These are phyloP conservation scores for Rafetus swinhoei DNA, from an alignment of 2,113 vertebrate species.

Conservation along the genomic window DNA sequence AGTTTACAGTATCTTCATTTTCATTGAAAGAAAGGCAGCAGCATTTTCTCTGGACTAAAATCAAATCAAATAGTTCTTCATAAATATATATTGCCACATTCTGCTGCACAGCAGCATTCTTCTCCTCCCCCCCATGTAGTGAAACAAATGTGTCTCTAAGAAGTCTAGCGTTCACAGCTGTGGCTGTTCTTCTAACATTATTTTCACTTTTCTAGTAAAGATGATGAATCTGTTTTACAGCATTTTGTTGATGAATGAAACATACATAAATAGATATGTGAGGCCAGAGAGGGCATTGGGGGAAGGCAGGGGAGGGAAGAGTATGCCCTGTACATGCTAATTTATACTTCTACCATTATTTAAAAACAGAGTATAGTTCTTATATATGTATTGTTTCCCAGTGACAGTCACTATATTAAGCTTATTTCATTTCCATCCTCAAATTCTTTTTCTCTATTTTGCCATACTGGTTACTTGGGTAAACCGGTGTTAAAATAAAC, in stretches of 20 bases:
- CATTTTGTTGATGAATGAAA: slow-evolving; percentile 11
- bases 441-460: neutral
- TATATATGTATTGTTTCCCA: neutral
- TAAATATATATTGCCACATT: neutral
- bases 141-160: slow-evolving; percentile 37
- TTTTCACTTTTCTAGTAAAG: slow-evolving; percentile 5
- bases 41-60: neutral
- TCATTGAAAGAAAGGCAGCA: slow-evolving; percentile 43
- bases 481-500: neutral
- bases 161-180: slow-evolving; percentile 24
- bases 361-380: neutral
- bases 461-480: too few relatives aligned
- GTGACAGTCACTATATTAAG: neutral
- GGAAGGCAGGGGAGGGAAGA: neutral
- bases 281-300: neutral
- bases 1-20: slow-evolving; percentile 6
- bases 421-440: neutral
- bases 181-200: neutral
- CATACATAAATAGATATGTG: neutral
- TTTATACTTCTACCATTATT: neutral
- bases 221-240: slow-evolving; percentile 8
- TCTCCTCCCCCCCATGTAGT: neutral
- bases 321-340: neutral
- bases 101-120: neutral
- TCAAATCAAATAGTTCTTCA: slow-evolving; percentile 3